Conservation (phyloP, 2,888 invertebrate species). For the Hypena proboscidalis region DNA sequence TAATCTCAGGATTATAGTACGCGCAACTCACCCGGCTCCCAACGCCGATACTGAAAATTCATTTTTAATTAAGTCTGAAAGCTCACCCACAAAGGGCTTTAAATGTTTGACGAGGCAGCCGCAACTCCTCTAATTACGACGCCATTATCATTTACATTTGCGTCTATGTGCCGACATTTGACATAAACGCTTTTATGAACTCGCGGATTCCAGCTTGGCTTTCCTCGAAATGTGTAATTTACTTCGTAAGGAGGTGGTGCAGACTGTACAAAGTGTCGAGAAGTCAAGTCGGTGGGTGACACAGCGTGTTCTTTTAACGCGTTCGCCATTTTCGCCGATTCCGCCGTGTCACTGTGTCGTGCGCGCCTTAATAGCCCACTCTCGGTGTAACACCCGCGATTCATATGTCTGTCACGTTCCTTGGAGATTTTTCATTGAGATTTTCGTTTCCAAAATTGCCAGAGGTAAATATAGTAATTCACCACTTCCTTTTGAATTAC, state of each 20-base stretch:
- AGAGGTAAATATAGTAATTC: slow-evolving; percentile 53
- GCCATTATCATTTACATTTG: slow-evolving; percentile 43
- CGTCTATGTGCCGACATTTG: slow-evolving; percentile 42
- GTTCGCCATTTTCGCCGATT: slow-evolving; percentile 64
- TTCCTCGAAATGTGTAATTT: slow-evolving; percentile 34
- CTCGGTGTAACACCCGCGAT: slow-evolving; percentile 47
- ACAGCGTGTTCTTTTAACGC: slow-evolving; percentile 57
- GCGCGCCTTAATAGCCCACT: slow-evolving; percentile 55
- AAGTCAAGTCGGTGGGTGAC: slow-evolving; percentile 56
- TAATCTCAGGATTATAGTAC: slow-evolving; percentile 32
- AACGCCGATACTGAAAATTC: slow-evolving; percentile 30
- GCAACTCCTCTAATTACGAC: slow-evolving; percentile 47
- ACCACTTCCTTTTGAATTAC: slow-evolving; percentile 3
- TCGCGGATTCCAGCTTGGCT: slow-evolving; percentile 33
- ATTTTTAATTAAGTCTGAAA: slow-evolving; percentile 51
- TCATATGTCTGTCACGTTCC: slow-evolving; percentile 64
- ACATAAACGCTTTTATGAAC: slow-evolving; percentile 45
- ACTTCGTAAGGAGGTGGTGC: slow-evolving; percentile 26
- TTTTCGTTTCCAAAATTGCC: slow-evolving; percentile 62
- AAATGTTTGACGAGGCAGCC: slow-evolving; percentile 51
- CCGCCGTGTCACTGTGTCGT: slow-evolving; percentile 66
- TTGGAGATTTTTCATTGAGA: slow-evolving; percentile 65
- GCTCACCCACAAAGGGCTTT: slow-evolving; percentile 46
- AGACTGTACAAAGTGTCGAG: slow-evolving; percentile 33
- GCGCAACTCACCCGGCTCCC: slow-evolving; percentile 17